Conservation (phyloP, 2,113 vertebrate species). For the Bagarius yarrelli region DNA sequence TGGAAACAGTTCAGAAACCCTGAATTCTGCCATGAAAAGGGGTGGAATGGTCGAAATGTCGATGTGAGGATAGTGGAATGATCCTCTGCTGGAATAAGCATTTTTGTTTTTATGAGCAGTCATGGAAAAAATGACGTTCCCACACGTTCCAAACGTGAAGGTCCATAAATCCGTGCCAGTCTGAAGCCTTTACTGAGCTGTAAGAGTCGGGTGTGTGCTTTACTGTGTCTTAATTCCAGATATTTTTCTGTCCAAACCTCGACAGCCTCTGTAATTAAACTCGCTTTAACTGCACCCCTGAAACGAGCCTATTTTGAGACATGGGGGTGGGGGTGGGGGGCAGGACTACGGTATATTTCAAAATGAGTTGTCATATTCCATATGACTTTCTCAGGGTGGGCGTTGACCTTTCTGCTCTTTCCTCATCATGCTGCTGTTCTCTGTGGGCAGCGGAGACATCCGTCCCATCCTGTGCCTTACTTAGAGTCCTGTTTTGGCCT, state of each 20-base stretch:
- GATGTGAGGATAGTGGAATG: constrained; percentile 36
- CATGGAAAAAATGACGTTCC: constrained; percentile 41
- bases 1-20: too few relatives aligned
- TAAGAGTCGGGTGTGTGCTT: constrained; percentile 21
- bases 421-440: constrained; percentile 32
- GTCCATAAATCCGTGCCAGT: neutral
- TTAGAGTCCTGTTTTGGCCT: constrained; percentile 35
- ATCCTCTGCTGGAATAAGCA: constrained; percentile 34
- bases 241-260: constrained; percentile 24
- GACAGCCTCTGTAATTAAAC: constrained; percentile 28
- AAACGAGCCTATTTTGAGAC: neutral
- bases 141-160: constrained; percentile 17
- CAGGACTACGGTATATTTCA: neutral
- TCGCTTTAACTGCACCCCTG: constrained; percentile 4
- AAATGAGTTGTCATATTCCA: constrained; percentile 25
- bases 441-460: constrained; percentile 9
- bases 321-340: too few relatives aligned
- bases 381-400: constrained; percentile 13
- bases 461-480: constrained; percentile 32
- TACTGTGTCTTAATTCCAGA: constrained; percentile 35
- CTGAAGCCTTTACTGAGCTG: constrained; percentile 17
- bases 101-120: constrained; percentile 33
- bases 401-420: constrained; percentile 31
- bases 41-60: constrained; percentile 39
- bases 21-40: constrained; percentile 25